phyloP scores from a whole-genome alignment of 2,797 vertebrate species.

The Threskiornis aethiopicus region DNA sequence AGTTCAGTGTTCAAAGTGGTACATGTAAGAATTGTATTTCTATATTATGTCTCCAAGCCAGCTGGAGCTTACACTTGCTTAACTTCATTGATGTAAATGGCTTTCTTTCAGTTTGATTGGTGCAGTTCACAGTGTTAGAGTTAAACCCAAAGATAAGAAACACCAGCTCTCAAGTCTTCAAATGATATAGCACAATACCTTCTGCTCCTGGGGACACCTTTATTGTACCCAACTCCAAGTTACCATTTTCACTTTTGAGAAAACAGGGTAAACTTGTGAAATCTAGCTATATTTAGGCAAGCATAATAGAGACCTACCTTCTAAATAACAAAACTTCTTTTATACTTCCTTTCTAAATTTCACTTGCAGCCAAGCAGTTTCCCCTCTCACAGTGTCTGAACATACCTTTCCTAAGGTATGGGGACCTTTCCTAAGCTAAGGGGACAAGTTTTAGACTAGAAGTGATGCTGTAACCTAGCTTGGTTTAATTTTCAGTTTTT shows the following conservation, averaged over 20 bases:
- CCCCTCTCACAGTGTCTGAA: background rate
- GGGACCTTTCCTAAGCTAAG: background rate
- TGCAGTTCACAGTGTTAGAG: background rate
- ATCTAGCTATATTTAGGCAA: background rate
- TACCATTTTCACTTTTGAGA: background rate
- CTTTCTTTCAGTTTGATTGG: background rate
- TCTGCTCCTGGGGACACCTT: background rate
- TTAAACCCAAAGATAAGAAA: background rate
- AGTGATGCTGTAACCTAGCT: background rate
- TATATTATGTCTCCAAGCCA: background rate
- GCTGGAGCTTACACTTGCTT: background rate
- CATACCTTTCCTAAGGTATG: background rate
- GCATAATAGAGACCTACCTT: background rate
- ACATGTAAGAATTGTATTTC: background rate
- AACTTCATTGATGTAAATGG: background rate
- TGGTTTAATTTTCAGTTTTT: background rate
- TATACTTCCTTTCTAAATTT: background rate
- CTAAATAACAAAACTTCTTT: background rate
- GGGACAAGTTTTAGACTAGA: background rate
- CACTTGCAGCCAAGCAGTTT: background rate
- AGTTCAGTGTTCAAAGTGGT: background rate
- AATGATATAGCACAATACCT: background rate
- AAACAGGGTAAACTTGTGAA: background rate
- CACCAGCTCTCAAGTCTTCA: background rate
- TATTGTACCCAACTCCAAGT: background rate